Base-by-base conservation (phyloP, 2,113 vertebrate species). In the Charina bottae region DNA sequence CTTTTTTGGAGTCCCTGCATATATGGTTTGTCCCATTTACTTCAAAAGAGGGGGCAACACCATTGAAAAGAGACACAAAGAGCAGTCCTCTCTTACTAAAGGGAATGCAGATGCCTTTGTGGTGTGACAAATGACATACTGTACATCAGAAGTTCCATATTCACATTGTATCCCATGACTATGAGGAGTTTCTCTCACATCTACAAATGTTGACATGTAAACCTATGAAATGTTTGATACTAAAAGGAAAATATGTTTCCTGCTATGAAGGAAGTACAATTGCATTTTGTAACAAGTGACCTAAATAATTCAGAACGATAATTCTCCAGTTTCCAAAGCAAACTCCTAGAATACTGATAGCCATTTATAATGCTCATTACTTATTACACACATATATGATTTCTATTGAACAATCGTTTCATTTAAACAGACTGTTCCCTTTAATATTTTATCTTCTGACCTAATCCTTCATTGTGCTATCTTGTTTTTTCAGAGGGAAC, bases 371-470 rank as follows among this genome's bases (percentile, higher is more conserved):
- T 26, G 72, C 58, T 54, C 85, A 10, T 17, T 10, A 64, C 33
- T 49, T 78, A 59, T 64, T 85, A 17, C 2, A 17, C 11, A 24
- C 72, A 88, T 64, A 28, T 60, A 60, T 88, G 12, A 56, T 93
- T 94, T 94, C 94, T 60, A 26, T 24, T 91, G 64, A 91, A 85
- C 37, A 91, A 54, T 88, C 78, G 55, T 90, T 90, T 94, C 83
- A 91, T 87, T 89, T 90, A 91, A 90, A 86, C 55, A 68, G 55
- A 10, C 17, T 2, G 3, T 89, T n/a, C 85, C 72, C 85, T 93
- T 91, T 58, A 95, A 94, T 90, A 90, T 90, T 92, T 94, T 91
- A 93, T 88, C 56, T 26, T 83, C 62, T 92, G 42, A 72, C 56
- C 86, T 19, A 19, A 56, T 68, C 90, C 85, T 54, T 85, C 93